These are phyloP conservation scores for Odobenus rosmarus DNA, from an alignment of 2,113 vertebrate species.

Conservation along the genomic window DNA sequence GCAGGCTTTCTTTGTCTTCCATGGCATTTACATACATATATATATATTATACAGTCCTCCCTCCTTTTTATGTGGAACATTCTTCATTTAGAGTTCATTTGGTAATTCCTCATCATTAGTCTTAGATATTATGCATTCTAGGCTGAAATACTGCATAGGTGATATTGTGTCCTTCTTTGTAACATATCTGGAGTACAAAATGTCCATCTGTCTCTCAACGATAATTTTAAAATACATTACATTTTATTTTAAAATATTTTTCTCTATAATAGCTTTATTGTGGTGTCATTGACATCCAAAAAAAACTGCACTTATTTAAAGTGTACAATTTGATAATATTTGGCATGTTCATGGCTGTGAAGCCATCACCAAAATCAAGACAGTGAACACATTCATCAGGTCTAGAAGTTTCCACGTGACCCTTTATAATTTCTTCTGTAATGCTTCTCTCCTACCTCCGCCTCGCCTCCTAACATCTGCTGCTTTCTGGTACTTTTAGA, in stretches of 20 bases:
- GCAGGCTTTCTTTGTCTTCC: too few species aligned
- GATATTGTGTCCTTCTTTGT: not conserved
- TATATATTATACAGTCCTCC: too few species aligned
- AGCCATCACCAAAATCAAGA: not conserved
- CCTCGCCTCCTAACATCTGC: not conserved
- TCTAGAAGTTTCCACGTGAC: not conserved
- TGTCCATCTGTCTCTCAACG: not conserved
- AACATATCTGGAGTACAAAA: not conserved
- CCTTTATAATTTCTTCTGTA: not conserved
- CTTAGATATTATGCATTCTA: too few species aligned
- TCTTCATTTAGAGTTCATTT: too few species aligned
- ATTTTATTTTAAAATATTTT: not conserved
- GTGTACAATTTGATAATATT: not conserved
- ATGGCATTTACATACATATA: too few species aligned
- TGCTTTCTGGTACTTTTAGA: not conserved
- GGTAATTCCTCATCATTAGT: too few species aligned
- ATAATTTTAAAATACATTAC: not conserved
- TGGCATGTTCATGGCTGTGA: not conserved
- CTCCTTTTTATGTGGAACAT: too few species aligned
- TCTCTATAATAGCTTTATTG: not conserved
- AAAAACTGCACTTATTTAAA: not conserved
- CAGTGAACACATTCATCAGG: not conserved
- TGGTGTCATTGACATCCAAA: not conserved
- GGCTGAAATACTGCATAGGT: too few species aligned
- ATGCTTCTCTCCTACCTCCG: not conserved